Evolutionary conservation across 2,888 invertebrate genomes (phyloP).

Genomic region (Lamellibrachia satsuma): DNA sequence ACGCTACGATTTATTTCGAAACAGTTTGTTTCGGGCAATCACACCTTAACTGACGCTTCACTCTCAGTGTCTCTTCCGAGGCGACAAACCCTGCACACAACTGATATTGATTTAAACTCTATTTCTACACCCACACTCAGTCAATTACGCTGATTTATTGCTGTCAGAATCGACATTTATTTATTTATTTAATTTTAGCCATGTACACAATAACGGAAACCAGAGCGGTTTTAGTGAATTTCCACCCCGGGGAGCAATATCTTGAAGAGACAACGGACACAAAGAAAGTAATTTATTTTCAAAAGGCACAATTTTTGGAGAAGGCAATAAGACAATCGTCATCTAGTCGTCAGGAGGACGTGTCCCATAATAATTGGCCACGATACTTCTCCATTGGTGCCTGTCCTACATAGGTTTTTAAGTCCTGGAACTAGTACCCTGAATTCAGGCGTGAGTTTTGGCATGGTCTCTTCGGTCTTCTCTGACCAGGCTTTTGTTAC

Average conservation of each 20-base stretch:
- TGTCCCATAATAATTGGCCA: no score
- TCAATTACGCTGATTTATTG: background rate
- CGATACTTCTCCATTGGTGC: no score
- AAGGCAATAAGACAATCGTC: no score
- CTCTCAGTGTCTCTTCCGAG: background rate
- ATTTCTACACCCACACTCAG: background rate
- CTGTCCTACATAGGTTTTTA: no score
- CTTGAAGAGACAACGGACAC: no score
- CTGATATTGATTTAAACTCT: background rate
- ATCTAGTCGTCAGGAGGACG: no score
- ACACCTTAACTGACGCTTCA: background rate
- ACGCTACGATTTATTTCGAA: background rate
- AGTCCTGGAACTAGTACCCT: no score
- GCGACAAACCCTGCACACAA: background rate
- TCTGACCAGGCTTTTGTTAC: no score
- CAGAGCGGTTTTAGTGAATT: background rate
- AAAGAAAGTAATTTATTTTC: no score
- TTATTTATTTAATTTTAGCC: background rate
- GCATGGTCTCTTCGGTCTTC: no score
- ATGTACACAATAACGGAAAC: background rate
- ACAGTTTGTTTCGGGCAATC: background rate
- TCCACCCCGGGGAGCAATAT: background rate
- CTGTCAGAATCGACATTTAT: conserved; percentile 10
- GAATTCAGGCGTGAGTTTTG: no score
- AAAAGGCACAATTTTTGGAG: no score